phyloP scores from a whole-genome alignment of 2,888 invertebrate species.

The Drosophila bunnanda region DNA sequence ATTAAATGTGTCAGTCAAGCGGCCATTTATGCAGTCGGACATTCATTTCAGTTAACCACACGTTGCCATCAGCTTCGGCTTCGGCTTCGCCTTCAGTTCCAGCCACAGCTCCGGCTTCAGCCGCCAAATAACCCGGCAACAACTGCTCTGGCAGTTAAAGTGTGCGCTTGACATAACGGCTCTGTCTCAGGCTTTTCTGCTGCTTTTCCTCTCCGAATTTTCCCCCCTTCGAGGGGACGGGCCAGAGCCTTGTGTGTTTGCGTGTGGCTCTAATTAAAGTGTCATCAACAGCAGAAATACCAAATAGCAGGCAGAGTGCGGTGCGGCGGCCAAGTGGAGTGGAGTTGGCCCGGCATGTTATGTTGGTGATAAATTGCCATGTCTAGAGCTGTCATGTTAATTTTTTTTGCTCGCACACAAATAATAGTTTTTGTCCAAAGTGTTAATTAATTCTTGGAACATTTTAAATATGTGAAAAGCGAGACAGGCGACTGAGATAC shows the following conservation, averaged over 20 bases:
- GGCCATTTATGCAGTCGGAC: slow-evolving; percentile 76
- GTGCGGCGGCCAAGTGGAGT: slow-evolving; percentile 23
- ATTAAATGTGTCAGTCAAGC: slow-evolving; percentile 82
- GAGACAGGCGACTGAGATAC: slow-evolving; percentile 16
- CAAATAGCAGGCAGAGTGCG: slow-evolving; percentile 17
- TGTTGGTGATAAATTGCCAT: slow-evolving; percentile 81
- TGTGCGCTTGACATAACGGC: slow-evolving; percentile 68
- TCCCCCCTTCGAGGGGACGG: not conserved
- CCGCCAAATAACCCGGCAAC: slow-evolving; percentile 38
- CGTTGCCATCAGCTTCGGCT: slow-evolving; percentile 38
- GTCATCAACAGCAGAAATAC: slow-evolving; percentile 72
- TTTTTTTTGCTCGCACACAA: slow-evolving; percentile 73
- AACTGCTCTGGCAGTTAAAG: slow-evolving; percentile 63
- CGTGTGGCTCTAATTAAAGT: slow-evolving; percentile 80
- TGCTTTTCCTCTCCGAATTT: slow-evolving; percentile 24
- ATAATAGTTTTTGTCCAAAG: slow-evolving; percentile 77
- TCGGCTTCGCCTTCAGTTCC: not conserved
- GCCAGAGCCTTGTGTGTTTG: slow-evolving; percentile 63
- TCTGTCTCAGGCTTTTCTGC: slow-evolving; percentile 35
- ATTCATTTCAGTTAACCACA: slow-evolving; percentile 74
- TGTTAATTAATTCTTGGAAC: slow-evolving; percentile 78
- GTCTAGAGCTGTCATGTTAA: slow-evolving; percentile 80
- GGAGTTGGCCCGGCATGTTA: slow-evolving; percentile 69
- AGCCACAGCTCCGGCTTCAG: slow-evolving; percentile 16
- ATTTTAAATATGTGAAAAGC: slow-evolving; percentile 56